A percentile compares a stretch with the other conserved stretches of the same genome.
phyloP scores from a whole-genome alignment of 2,113 vertebrate species.

The Glaucomys volans region DNA sequence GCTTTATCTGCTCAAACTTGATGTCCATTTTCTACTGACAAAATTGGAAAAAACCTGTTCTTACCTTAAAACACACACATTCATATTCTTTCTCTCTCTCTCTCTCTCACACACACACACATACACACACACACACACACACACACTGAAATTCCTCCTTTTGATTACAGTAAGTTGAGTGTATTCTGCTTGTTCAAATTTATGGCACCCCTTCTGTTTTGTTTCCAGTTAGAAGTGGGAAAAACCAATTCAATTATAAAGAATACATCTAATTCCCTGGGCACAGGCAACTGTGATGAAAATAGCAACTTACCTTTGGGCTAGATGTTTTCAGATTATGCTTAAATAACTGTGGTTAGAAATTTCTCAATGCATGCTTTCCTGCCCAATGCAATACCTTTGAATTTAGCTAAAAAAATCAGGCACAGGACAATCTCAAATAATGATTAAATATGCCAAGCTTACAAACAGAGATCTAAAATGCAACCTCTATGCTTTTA shows the following conservation, averaged over 20 bases:
- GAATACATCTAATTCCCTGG: conserved; percentile 63
- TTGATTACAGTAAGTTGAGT: conserved; percentile 55
- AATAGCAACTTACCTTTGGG: conserved; percentile 77
- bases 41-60: conserved; percentile 70
- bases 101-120: conserved; percentile 41
- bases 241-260: conserved; percentile 66
- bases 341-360: conserved; percentile 68
- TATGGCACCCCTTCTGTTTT: conserved; percentile 57
- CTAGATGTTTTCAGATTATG: conserved; percentile 76
- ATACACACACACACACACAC: conserved; percentile 22
- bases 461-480: conserved; percentile 78
- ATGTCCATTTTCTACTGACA: conserved; percentile 78
- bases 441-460: conserved; percentile 65
- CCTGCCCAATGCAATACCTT: conserved; percentile 67
- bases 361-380: conserved; percentile 69
- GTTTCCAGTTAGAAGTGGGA: conserved; percentile 58
- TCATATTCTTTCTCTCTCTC: background rate
- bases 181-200: conserved; percentile 63
- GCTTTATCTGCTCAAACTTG: conserved; percentile 81
- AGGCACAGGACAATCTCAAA: conserved; percentile 77
- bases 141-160: conserved; percentile 75
- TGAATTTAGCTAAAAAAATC: conserved; percentile 74
- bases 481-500: conserved; percentile 77
- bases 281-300: conserved; percentile 69
- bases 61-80: conserved; percentile 76